Conservation (phyloP, 2,888 invertebrate species). For the Ypsolopha sequella region DNA sequence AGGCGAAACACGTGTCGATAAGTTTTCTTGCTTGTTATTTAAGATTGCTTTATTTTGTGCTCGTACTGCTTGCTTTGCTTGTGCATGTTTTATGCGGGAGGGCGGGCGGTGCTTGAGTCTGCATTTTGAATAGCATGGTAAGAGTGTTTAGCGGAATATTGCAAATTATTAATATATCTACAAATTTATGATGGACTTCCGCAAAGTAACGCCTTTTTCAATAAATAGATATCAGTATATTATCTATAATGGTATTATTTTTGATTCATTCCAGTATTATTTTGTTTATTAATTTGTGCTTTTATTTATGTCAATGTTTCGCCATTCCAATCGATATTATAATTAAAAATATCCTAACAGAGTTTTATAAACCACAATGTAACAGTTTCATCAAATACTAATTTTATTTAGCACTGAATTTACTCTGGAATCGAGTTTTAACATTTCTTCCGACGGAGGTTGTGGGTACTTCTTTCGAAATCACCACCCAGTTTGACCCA, state of each 20-base stretch:
- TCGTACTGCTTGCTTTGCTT: no score
- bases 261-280: constrained; percentile 22
- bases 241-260: constrained; percentile 7
- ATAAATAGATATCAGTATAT: constrained; percentile 1
- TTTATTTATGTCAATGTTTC: constrained; percentile 40
- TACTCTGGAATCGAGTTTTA: not conserved
- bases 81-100: no score
- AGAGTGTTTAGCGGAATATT: no score
- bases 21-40: no score
- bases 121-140: no score
- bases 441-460: constrained; percentile 28
- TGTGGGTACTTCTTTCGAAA: constrained; percentile 27
- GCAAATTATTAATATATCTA: no score
- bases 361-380: not conserved
- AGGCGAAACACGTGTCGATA: no score
- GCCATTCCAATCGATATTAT: not conserved
- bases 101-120: no score
- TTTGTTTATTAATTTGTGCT: constrained; percentile 32
- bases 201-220: no score
- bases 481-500: no score
- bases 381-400: not conserved
- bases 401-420: not conserved
- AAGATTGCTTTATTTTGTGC: no score
- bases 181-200: no score
- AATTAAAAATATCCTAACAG: not conserved